A percentile compares a stretch with the other conserved stretches of the same genome.
phyloP scores from a whole-genome alignment of 1,140 invertebrate species.

The Colletes gigas region DNA sequence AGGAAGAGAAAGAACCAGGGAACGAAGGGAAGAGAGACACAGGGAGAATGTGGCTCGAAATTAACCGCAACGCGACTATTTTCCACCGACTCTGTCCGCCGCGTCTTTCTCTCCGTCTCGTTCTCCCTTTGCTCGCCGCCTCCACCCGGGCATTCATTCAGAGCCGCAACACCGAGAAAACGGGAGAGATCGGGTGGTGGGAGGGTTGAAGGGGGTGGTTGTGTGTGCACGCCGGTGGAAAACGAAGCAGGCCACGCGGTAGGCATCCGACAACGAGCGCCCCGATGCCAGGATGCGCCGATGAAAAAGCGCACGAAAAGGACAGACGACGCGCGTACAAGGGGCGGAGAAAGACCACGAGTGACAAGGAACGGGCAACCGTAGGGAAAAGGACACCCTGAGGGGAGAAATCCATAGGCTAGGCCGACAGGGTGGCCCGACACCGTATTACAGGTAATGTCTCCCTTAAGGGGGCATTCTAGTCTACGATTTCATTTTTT shows the following conservation, averaged over 20 bases:
- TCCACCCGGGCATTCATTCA: constrained; percentile 30
- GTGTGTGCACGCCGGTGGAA: constrained; percentile 47
- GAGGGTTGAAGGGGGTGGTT: background rate
- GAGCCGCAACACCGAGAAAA: constrained; percentile 31
- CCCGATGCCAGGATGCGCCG: constrained; percentile 6
- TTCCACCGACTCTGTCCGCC: constrained; percentile 46
- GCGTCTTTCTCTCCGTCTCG: constrained; percentile 8
- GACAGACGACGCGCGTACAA: background rate
- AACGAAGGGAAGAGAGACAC: background rate
- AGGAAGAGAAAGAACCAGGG: constrained; percentile 29
- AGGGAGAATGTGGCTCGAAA: constrained; percentile 53
- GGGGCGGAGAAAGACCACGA: background rate
- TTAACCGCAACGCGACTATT: constrained; percentile 68
- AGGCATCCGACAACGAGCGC: constrained; percentile 20
- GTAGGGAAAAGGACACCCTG: background rate
- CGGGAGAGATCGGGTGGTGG: background rate
- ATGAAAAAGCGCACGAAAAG: constrained; percentile 7
- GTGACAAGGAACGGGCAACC: constrained; percentile 8
- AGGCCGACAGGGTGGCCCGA: no score
- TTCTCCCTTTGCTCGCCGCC: background rate
- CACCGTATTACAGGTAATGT: no score
- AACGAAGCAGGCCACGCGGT: constrained; percentile 50
- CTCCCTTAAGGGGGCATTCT: no score
- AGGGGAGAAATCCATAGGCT: background rate
- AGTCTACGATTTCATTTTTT: no score